Percentiles rank a stretch among this genome's conserved stretches.
Evolutionary conservation across 2,797 vertebrate genomes (phyloP).

Genomic region (Macroramphosus scolopax): DNA sequence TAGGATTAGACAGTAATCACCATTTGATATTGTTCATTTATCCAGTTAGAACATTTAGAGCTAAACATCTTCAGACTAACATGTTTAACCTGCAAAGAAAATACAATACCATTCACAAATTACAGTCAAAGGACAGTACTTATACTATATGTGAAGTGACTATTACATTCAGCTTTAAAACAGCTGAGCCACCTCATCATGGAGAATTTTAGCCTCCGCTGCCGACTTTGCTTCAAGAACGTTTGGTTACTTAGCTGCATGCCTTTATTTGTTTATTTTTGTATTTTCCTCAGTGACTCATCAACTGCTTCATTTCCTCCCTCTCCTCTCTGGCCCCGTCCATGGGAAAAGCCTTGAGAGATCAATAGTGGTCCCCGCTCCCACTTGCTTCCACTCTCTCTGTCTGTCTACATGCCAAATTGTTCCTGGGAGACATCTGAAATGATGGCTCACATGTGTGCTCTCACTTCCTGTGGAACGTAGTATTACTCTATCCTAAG

Average conservation of each 20-base stretch:
- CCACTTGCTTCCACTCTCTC: slow-evolving; percentile 47
- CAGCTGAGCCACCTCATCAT: slow-evolving; percentile 49
- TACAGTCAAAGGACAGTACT: too few relatives aligned
- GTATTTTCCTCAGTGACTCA: slow-evolving; percentile 70
- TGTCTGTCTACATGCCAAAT: slow-evolving; percentile 38
- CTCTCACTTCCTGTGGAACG: slow-evolving; percentile 59
- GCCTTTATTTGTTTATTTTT: slow-evolving; percentile 70
- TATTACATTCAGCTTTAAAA: too few relatives aligned
- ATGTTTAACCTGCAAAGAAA: too few relatives aligned
- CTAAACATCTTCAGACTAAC: too few relatives aligned
- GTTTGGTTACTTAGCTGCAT: slow-evolving; percentile 69
- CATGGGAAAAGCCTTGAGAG: slow-evolving; percentile 73
- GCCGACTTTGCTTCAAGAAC: slow-evolving; percentile 42
- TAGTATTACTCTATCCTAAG: too few relatives aligned
- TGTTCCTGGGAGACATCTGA: slow-evolving; percentile 53
- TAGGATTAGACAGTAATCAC: too few relatives aligned
- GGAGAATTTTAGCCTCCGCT: slow-evolving; percentile 39
- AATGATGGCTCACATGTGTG: slow-evolving; percentile 50
- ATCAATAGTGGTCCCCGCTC: slow-evolving; percentile 66
- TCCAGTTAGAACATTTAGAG: too few relatives aligned
- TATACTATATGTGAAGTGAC: too few relatives aligned
- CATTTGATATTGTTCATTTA: too few relatives aligned
- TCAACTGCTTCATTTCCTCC: slow-evolving; percentile 62
- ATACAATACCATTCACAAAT: too few relatives aligned
- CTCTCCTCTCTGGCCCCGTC: slow-evolving; percentile 49